Evolutionary conservation across 2,113 vertebrate genomes (phyloP).

Genomic region (Dunckerocampus dactyliophorus): DNA sequence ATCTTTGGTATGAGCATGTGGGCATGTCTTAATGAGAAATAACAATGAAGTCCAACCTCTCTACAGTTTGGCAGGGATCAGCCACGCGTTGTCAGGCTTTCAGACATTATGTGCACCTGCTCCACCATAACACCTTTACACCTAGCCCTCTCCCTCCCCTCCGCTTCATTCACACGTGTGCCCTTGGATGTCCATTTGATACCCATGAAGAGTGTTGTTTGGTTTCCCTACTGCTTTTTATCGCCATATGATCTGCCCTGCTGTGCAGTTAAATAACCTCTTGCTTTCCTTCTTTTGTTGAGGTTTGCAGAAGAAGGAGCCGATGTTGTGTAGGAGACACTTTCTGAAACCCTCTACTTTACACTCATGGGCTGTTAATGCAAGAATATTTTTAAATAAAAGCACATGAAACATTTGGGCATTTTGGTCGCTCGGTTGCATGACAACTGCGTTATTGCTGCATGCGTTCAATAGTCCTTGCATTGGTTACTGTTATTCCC

Average conservation of each 20-base stretch:
- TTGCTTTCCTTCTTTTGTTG: background rate
- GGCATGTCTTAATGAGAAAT: constrained; percentile 33
- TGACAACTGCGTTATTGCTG: too few relatives aligned
- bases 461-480: too few relatives aligned
- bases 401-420: too few relatives aligned
- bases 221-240: background rate
- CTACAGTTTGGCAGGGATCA: constrained; percentile 56
- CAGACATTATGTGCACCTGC: constrained; percentile 59
- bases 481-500: too few relatives aligned
- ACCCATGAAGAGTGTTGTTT: constrained; percentile 27
- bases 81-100: constrained; percentile 60
- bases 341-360: background rate
- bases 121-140: constrained; percentile 32
- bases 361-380: background rate
- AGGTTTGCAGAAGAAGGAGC: background rate
- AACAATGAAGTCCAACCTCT: constrained; percentile 46
- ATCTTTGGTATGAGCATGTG: constrained; percentile 1
- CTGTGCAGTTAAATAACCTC: background rate
- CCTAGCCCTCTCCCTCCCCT: too few relatives aligned
- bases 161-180: constrained; percentile 28
- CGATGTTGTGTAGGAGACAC: background rate
- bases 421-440: too few relatives aligned
- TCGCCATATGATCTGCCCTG: background rate
- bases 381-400: too few relatives aligned
- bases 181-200: constrained; percentile 51